Evolutionary conservation across 2,888 invertebrate species (phyloP).

Genomic region (Neoascia interrupta): DNA sequence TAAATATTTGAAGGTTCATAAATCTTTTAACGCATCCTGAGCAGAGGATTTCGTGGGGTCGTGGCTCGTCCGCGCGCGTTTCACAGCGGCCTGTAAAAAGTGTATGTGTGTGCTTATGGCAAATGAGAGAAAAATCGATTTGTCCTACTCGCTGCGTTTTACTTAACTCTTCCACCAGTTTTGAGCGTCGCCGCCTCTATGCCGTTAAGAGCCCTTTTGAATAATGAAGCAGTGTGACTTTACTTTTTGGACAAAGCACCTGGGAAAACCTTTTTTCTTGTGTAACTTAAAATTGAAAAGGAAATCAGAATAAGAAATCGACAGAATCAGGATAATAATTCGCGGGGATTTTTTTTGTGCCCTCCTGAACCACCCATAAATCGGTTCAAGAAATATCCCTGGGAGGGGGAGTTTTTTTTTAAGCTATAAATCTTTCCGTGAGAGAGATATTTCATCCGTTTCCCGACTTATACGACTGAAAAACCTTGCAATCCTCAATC

Average conservation of each 20-base stretch:
- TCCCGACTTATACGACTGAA: not conserved
- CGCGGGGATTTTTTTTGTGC: conserved; percentile 37
- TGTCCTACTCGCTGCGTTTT: conserved; percentile 51
- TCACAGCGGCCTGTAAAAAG: not conserved
- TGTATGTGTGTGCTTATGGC: not conserved
- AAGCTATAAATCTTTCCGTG: too few species aligned
- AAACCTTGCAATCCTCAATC: too few species aligned
- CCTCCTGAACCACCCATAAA: conserved; percentile 19
- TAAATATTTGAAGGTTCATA: conserved; percentile 69
- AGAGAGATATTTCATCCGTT: not conserved
- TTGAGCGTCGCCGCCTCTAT: too few species aligned
- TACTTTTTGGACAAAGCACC: not conserved
- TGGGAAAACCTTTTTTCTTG: conserved; percentile 19
- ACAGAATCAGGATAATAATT: conserved; percentile 49
- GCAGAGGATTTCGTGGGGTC: conserved; percentile 52
- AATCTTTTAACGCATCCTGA: conserved; percentile 54
- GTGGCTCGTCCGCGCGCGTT: not conserved
- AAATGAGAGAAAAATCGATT: conserved; percentile 61
- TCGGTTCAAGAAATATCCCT: conserved; percentile 19
- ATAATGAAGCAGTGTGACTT: conserved; percentile 40
- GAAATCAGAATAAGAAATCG: conserved; percentile 63
- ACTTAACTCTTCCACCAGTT: conserved; percentile 47
- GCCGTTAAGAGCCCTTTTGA: too few species aligned
- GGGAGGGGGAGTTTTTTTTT: too few species aligned
- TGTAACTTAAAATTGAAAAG: conserved; percentile 30